Percentiles rank a stretch among this genome's conserved stretches.
Evolutionary conservation across 2,113 vertebrate species (phyloP).

Genomic region (Glaucomys volans): DNA sequence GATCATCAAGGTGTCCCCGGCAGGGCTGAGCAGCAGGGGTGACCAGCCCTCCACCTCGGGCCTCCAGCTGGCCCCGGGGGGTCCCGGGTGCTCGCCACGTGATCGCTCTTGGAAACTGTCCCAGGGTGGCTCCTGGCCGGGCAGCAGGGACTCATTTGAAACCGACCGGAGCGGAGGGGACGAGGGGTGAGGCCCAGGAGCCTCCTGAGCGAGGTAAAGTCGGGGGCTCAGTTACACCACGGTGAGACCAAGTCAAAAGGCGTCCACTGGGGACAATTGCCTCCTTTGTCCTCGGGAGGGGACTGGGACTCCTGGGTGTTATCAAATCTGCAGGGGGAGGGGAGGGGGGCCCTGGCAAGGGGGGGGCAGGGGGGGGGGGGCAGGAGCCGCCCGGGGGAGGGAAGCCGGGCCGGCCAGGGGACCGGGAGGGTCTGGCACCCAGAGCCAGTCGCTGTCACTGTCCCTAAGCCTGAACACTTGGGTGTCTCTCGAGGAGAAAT

Average conservation of each 20-base stretch:
- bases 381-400: background rate
- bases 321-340: conserved; percentile 37
- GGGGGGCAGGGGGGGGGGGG: background rate
- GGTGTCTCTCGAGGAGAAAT: background rate
- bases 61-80: background rate
- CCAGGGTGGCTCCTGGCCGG: background rate
- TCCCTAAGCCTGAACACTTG: background rate
- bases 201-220: background rate
- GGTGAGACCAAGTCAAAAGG: conserved; percentile 66
- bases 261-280: conserved; percentile 64
- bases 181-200: background rate
- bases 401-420: background rate
- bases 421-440: background rate
- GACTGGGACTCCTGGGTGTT: conserved; percentile 47
- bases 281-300: conserved; percentile 51
- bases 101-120: background rate
- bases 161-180: background rate
- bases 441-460: background rate
- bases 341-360: background rate
- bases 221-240: conserved; percentile 8
- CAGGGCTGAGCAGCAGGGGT: rapidly evolving
- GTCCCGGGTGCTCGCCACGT: background rate
- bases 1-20: background rate
- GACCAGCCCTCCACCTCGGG: background rate
- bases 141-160: background rate